Evolutionary conservation across 2,797 vertebrate species (phyloP).

Genomic region (Acridotheres tristis): DNA sequence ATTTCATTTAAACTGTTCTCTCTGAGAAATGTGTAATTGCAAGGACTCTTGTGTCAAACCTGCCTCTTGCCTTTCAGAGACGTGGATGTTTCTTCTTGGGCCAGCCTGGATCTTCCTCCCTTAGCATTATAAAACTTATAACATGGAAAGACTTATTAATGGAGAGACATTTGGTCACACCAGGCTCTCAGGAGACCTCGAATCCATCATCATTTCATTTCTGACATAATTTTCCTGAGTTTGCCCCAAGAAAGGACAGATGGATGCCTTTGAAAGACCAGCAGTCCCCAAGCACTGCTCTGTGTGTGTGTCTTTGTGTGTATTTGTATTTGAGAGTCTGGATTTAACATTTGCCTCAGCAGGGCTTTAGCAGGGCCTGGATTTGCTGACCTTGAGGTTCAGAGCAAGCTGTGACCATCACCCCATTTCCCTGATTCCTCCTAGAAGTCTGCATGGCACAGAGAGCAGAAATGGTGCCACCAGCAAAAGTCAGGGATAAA

Average conservation of each 20-base stretch:
- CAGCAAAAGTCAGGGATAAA: background rate
- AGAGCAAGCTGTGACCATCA: background rate
- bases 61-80: background rate
- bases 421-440: background rate
- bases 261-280: background rate
- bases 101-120: background rate
- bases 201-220: background rate
- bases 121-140: fast-evolving
- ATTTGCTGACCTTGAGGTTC: background rate
- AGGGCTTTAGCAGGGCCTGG: background rate
- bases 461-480: background rate
- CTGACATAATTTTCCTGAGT: background rate
- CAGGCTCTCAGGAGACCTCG: background rate
- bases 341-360: background rate
- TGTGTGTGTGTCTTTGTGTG: fast-evolving
- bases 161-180: background rate
- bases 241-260: background rate
- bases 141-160: too few relatives aligned
- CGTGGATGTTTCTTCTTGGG: fast-evolving
- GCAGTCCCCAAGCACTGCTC: background rate
- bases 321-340: background rate
- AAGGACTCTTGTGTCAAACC: background rate
- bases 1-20: background rate
- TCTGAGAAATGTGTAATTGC: background rate
- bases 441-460: background rate